These are phyloP conservation scores for Corythornis vintsioides DNA, from an alignment of 2,113 vertebrate species.

Conservation along the genomic window DNA sequence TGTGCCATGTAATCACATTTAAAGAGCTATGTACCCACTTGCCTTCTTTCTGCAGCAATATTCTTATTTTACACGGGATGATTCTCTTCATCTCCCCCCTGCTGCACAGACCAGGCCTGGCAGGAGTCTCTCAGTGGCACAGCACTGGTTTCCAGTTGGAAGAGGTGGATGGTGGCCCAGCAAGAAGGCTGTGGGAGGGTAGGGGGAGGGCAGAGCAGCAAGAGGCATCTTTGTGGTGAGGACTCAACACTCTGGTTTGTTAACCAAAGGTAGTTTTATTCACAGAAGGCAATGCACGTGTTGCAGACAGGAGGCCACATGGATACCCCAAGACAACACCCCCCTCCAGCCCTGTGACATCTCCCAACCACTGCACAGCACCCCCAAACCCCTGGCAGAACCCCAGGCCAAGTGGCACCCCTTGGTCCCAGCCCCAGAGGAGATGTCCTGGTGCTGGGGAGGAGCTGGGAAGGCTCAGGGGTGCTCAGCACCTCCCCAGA, in stretches of 20 bases:
- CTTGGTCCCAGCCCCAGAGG: too few species aligned
- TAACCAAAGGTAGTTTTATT: not conserved
- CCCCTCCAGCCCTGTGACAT: not conserved
- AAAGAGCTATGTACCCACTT: not conserved
- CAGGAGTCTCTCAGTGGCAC: fast-evolving
- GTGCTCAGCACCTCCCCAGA: not conserved
- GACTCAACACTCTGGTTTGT: not conserved
- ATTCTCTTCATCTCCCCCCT: not conserved
- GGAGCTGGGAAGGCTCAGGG: not conserved
- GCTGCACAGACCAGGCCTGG: too few species aligned
- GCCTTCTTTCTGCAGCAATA: not conserved
- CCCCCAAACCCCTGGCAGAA: not conserved
- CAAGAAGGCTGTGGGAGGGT: not conserved
- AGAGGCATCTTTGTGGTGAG: not conserved
- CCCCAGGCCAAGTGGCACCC: not conserved
- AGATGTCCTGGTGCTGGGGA: fast-evolving
- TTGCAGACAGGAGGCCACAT: not conserved
- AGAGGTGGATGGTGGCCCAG: not conserved
- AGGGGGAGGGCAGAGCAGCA: too few species aligned
- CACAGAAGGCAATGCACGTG: not conserved
- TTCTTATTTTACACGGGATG: too few species aligned
- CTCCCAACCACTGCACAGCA: fast-evolving
- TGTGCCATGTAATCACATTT: too few species aligned
- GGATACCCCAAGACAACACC: not conserved
- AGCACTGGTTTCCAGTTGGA: not conserved